Base-by-base conservation (phyloP, 2,797 vertebrate genomes). In the Australoheros facetus region DNA sequence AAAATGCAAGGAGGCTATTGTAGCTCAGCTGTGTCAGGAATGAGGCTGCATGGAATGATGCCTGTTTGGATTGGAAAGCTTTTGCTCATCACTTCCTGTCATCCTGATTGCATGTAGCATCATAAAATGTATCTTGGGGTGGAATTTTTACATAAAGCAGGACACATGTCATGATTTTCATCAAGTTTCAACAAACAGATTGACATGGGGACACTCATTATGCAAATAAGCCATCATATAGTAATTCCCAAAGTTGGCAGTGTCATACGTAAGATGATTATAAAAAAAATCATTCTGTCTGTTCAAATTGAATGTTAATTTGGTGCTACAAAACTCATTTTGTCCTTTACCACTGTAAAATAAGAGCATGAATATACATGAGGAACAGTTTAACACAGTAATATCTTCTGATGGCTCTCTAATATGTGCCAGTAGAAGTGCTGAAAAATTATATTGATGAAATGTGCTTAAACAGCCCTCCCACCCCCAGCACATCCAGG, bases 281-380 rank as follows among this genome's bases (percentile, higher is more conserved):
- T 69, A 90, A 92, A 82, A 89, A 88, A 88, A 86, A 87, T 80
- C 73, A 78, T 71, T 80, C 79, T 82, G 89, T 88, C 87, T 89
- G 81, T 83, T 89, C 89, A 74, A 64, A 53, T 81, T 79, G 57
- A 64, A 60, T 83, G 58, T 85, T 91, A 87, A 90, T 91, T 83
- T 85, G 45, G 19, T 83, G 81, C 87, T 59, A 76, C 62, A 14
- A 54, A 30, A 34, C 74, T 78, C 13, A 66, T 84, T 88, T 73
- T 56, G 17, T 81, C 66, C 54, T 78, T 74, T 74, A 32, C 53
- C 57, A 60, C 51, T 78, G 71, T 64, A 76, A 80, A 69, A 64
- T 45, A 69, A 23, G 30, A 45, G 10, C 80, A 82, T 81, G 76
- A 85, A 88, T 89, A 84, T 85, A 69, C 72, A 86, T 77, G 34